phyloP scores from a whole-genome alignment of 2,113 vertebrate genomes.

The Scalopus aquaticus region DNA sequence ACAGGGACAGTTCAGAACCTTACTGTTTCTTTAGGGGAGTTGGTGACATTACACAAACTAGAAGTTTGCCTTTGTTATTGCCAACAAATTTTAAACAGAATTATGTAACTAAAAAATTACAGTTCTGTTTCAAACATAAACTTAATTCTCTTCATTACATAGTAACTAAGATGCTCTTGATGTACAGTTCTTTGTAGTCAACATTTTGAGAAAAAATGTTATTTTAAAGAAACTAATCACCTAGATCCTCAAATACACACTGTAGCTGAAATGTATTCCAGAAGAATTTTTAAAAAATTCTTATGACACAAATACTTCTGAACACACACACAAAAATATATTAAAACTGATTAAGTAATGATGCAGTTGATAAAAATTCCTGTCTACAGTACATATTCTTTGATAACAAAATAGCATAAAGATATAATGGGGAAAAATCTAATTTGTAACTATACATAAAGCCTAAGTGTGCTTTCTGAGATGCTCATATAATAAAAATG shows the following conservation, averaged over 20 bases:
- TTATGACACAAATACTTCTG: background rate
- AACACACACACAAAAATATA: background rate
- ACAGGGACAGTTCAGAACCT: background rate
- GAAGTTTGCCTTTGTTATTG: background rate
- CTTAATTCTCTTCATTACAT: background rate
- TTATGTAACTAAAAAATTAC: background rate
- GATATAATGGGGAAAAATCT: background rate
- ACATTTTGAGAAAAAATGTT: conserved; percentile 47
- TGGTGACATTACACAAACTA: conserved; percentile 30
- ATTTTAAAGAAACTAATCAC: conserved; percentile 7
- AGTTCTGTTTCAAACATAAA: conserved; percentile 14
- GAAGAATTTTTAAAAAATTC: background rate
- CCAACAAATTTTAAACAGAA: conserved; percentile 39
- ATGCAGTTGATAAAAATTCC: conserved; percentile 15
- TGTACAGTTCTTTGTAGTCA: background rate
- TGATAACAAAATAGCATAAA: background rate
- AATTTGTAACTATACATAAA: conserved; percentile 15
- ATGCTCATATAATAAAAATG: background rate
- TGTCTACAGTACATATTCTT: background rate
- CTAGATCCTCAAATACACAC: background rate
- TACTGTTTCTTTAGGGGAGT: background rate
- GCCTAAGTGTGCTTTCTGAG: background rate
- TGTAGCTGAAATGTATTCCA: background rate
- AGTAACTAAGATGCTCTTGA: conserved; percentile 16
- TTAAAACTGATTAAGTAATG: background rate